Base-by-base conservation (phyloP, 1,140 invertebrate genomes). In the Drosophila simulans region DNA sequence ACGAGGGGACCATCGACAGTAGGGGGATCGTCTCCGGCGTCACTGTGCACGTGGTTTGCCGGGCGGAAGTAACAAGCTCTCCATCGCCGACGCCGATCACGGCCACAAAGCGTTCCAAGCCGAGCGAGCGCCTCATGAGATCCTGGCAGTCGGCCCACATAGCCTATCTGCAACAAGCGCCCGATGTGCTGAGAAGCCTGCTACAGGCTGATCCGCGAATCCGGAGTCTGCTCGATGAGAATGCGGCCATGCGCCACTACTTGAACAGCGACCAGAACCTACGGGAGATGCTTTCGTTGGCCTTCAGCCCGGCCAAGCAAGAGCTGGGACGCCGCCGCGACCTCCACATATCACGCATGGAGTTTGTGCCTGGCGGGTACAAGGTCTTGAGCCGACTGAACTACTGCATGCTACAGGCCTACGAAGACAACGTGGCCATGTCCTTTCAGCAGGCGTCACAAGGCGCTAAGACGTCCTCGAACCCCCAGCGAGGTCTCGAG, bases 21-120 rank as follows among this genome's bases (percentile, higher is more conserved):
- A 42, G 58, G 20, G 84, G 84, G n/a, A 88, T 88, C n/a, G 79
- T 55, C 5, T 65, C 80, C 15, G 84, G 84, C 0, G 84, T 89
- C 1, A 89, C 64, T 5, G 84, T 88, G 0, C 54, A 88, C 11
- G 80, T 88, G 25, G 48, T 88, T 5, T 77, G 78, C 8, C 63
- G 72, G 1, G 49, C 57, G 25, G 31, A 27, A 8, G 40, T 2
- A 1, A 11, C 34, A 4, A 5, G 11, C 10, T 5, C 13, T 4
- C 10, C 7, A 34, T 31, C 20, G 20, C 17, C 20, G 12, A 20
- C 7, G 13, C 1, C 15, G 17, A 17, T 0, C 20, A 3, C 40
- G 3, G 3, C 7, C 4, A 12, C 1, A 8, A 12, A 31, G 27
- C 1, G 13, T 20, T 5, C n/a, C 0, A 15, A 12, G 10, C 3